Base-by-base conservation (phyloP, 2,113 vertebrate species). In the Xyrauchen texanus region DNA sequence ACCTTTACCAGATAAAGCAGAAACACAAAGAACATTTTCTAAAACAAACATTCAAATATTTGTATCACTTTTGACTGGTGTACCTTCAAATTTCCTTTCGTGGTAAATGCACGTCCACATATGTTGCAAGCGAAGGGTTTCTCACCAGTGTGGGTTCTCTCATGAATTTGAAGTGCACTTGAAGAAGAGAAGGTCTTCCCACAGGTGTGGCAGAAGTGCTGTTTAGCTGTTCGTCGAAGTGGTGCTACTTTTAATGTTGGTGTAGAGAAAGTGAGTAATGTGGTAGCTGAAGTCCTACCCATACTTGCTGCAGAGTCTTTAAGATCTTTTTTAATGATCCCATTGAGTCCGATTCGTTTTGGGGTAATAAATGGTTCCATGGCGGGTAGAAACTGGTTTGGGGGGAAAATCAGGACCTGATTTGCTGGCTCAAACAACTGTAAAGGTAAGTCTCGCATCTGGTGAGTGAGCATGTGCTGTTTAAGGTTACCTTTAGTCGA, bases 11-110 rank as follows among this genome's bases (percentile, higher is more conserved):
- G 21, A 34, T 34, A 34, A 34, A 34, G 21, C 21, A 34, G 3
- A 3, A 34, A 34, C 13, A 51, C 2, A 44, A 61, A 5, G 10
- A 55, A 44, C 49, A 34, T 34, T 34, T 34, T 34, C 21, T 53
- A 51, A 44, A 63, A 45, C 47, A 79, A 47, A 44, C 44, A 11
- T 12, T 67, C 6, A 4, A 15, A 58, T 58, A 15, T 7, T 71
- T 71, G 45, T 44, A 45, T 12, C 9, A 57, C 51, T 58, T 66
- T 53, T 52, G 6, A 74, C 13, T 61, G 52, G 44, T 46, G 45
- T 98, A 99, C 98, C 97, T 99, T 99, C 87, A 99, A 95, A 95
- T 99, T 99, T 94, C 98, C 98, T 97, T 99, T 99, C 88, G 98
- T 99, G 75, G 98, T 99, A 87, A 99, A 99, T 46, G 98, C 98